Base-by-base conservation (phyloP, 2,888 invertebrate species). In the Calliopum simillimum region DNA sequence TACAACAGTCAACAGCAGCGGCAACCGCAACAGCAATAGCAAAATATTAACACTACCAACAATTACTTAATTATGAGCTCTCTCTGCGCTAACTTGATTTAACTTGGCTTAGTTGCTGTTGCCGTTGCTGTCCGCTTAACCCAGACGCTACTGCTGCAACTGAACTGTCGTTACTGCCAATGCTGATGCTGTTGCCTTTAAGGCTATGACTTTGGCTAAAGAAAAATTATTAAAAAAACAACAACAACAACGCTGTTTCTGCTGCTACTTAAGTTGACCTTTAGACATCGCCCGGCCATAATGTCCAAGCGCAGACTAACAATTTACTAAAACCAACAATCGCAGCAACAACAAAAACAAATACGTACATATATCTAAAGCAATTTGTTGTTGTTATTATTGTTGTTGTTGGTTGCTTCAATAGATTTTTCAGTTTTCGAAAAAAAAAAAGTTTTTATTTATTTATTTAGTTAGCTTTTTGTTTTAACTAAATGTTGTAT, bases 1-100 rank as follows among this genome's bases (percentile, higher is more conserved):
- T 33, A 33, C 5, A 33, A 33, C 8, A 33, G 33, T 33, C 8
- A 33, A 33, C 33, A 33, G 33, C 33, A 8, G 33, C 8, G 8
- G 8, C 33, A 33, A 69, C 63, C 46, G 11, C 19, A 19, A 56
- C 16, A 56, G 25, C 13, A 56, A 25, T 12, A 6, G 8, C 19
- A 55, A 16, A 21, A 21, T 55, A 16, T 19, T 19, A 19, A 55
- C 21, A 55, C 47, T 47, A 6, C 47, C 19, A 19, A n/a, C 51
- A 19, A 11, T 16, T 51, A 49, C 43, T 65, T 65, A 21, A 53
- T 53, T 19, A 43, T 53, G 33, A 25, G 53, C 55, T 53, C 46
- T 53, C 46, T 19, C 25, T 61, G 44, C 68, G 70, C 47, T 71
- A 67, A 65, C 61, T 58, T 69, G 44, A 59, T 47, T 68, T 58